Percentiles rank a stretch among this genome's conserved stretches.
These are phyloP conservation scores for Trissonchulus sp. DNA, from an alignment of 2,888 invertebrate species.

Conservation along the genomic window DNA sequence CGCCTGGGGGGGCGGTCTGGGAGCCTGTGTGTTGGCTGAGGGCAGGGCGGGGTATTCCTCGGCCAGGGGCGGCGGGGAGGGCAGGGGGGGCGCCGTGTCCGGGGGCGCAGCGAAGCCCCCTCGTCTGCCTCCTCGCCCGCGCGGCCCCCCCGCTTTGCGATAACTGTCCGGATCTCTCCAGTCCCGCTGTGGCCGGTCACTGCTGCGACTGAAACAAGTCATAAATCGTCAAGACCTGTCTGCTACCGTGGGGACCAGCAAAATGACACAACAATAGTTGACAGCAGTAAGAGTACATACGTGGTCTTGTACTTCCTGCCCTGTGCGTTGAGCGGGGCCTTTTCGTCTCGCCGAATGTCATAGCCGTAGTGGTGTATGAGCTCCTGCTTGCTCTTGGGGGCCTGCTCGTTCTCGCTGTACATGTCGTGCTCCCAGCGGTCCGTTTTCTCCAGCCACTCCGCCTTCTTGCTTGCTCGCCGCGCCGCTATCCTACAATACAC, in stretches of 20 bases:
- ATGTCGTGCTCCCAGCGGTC: constrained; percentile 79
- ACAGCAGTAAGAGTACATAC: no score
- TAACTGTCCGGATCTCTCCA: constrained; percentile 8
- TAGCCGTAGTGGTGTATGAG: constrained; percentile 80
- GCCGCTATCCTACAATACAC: neutral
- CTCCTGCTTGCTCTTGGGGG: constrained; percentile 77
- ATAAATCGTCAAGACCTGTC: no score
- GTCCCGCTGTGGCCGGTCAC: neutral
- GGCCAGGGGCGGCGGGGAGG: no score
- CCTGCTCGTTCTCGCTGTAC: constrained; percentile 70
- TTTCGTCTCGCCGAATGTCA: constrained; percentile 82
- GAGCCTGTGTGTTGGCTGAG: no score
- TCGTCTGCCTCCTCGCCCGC: neutral
- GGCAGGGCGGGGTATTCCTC: no score
- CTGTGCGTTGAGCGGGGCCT: constrained; percentile 18
- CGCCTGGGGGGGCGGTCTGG: no score
- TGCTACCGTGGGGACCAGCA: no score
- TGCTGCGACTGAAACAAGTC: no score
- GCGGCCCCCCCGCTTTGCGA: neutral
- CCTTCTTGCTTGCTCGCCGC: constrained; percentile 47
- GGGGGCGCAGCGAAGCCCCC: neutral
- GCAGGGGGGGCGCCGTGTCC: neutral
- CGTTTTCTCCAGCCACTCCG: constrained; percentile 60
- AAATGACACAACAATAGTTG: no score
- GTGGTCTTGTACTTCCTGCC: no score